A percentile compares a stretch with the other conserved stretches of the same genome.
Conservation (phyloP, 1,140 invertebrate species). For the Ctenoplectra terminalis region DNA sequence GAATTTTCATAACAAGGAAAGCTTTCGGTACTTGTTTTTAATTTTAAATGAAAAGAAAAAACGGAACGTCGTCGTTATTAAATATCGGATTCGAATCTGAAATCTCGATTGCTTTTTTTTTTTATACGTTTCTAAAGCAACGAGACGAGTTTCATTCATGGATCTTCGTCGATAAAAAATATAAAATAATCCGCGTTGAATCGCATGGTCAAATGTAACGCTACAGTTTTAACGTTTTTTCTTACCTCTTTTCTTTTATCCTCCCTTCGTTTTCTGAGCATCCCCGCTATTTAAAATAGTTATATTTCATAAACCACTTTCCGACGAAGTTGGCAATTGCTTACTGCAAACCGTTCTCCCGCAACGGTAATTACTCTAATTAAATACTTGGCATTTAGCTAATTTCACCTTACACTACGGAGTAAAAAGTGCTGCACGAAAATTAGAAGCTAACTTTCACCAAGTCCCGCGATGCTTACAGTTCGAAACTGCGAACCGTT, state of each 20-base stretch:
- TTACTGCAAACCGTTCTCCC: background rate
- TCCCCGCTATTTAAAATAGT: conserved; percentile 2
- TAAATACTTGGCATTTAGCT: conserved; percentile 25
- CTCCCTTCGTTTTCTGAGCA: background rate
- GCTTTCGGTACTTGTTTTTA: background rate
- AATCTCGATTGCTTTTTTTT: background rate
- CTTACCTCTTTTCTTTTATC: background rate
- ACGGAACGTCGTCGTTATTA: no score
- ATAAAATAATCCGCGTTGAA: background rate
- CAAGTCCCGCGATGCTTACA: background rate
- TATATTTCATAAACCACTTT: conserved; percentile 5
- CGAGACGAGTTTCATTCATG: no score
- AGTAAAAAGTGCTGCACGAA: background rate
- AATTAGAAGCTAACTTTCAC: background rate
- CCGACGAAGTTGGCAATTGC: background rate
- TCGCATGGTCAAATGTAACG: background rate
- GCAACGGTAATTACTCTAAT: conserved; percentile 17
- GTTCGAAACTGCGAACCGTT: background rate
- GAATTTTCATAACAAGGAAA: background rate
- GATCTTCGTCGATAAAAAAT: background rate
- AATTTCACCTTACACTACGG: background rate
- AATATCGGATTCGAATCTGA: background rate
- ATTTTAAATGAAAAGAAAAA: background rate
- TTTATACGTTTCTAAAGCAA: no score
- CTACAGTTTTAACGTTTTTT: background rate